Conservation (phyloP, 2,888 invertebrate species). For the Eupelmus urozonus region DNA sequence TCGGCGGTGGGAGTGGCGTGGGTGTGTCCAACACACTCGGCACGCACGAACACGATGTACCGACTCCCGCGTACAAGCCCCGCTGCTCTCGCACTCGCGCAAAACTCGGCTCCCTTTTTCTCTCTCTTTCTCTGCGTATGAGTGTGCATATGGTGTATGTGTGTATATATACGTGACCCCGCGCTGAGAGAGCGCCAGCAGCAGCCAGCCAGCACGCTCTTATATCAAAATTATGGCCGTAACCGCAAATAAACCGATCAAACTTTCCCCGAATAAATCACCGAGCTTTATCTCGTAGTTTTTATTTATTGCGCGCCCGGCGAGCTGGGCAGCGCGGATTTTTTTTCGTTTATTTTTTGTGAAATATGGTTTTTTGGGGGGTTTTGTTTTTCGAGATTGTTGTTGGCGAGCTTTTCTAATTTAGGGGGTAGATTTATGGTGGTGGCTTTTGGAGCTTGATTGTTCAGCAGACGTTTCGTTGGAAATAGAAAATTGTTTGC, state of each 20-base stretch:
- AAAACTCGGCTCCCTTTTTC: slow-evolving; percentile 65
- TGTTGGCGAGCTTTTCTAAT: too few relatives aligned
- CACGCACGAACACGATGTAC: slow-evolving; percentile 66
- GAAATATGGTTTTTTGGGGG: too few relatives aligned
- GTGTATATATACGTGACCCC: slow-evolving; percentile 23
- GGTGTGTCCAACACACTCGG: slow-evolving; percentile 71
- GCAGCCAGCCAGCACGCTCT: slow-evolving; percentile 5
- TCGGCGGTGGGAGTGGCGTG: slow-evolving; percentile 73
- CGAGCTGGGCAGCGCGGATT: neutral
- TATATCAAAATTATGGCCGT: slow-evolving; percentile 44
- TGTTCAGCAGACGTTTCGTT: too few relatives aligned
- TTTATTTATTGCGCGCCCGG: neutral
- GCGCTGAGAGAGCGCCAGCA: neutral
- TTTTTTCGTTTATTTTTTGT: neutral
- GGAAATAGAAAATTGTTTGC: too few relatives aligned
- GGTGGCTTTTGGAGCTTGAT: too few relatives aligned
- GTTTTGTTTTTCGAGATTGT: too few relatives aligned
- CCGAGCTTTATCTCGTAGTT: slow-evolving; percentile 1
- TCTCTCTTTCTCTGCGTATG: neutral
- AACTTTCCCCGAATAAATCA: slow-evolving; percentile 44
- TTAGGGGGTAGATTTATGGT: too few relatives aligned
- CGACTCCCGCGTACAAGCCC: slow-evolving; percentile 60
- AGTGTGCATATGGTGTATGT: neutral
- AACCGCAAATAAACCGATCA: slow-evolving; percentile 46
- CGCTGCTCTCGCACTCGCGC: slow-evolving; percentile 54